Evolutionary conservation across 2,888 invertebrate species (phyloP).

Genomic region (Diplolepis rosae): DNA sequence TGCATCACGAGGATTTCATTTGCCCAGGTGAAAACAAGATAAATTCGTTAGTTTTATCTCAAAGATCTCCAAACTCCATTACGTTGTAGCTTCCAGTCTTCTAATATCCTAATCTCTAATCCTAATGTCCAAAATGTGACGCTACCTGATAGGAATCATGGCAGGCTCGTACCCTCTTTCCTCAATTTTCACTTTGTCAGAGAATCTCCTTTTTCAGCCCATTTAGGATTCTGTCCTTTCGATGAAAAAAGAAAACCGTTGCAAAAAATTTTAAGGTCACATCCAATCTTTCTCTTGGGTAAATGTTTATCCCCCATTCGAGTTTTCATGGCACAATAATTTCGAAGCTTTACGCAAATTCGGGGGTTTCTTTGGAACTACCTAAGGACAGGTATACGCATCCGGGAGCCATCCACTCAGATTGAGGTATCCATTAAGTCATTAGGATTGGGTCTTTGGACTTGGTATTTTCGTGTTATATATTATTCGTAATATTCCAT

Average conservation of each 20-base stretch:
- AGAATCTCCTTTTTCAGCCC: background rate
- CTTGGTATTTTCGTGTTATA: background rate
- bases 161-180: background rate
- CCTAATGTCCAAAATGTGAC: slow-evolving; percentile 55
- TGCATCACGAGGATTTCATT: slow-evolving; percentile 27
- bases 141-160: slow-evolving; percentile 46
- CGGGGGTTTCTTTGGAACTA: slow-evolving; percentile 29
- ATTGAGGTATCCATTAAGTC: background rate
- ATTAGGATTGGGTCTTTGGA: background rate
- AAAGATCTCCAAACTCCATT: slow-evolving; percentile 31
- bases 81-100: slow-evolving; percentile 25
- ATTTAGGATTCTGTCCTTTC: background rate
- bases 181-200: background rate
- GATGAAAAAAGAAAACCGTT: slow-evolving; percentile 35
- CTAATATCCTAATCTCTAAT: slow-evolving; percentile 29
- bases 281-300: slow-evolving; percentile 1
- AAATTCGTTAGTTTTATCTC: background rate
- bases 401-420: slow-evolving; percentile 33
- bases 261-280: slow-evolving; percentile 20
- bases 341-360: slow-evolving; percentile 56
- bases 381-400: slow-evolving; percentile 36
- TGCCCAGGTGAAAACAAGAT: background rate
- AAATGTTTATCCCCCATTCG: slow-evolving; percentile 25
- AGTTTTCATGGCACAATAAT: slow-evolving; percentile 47
- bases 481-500: slow-evolving; percentile 6